phyloP scores from a whole-genome alignment of 2,797 vertebrate species.

The Sebastolobus altivelis region DNA sequence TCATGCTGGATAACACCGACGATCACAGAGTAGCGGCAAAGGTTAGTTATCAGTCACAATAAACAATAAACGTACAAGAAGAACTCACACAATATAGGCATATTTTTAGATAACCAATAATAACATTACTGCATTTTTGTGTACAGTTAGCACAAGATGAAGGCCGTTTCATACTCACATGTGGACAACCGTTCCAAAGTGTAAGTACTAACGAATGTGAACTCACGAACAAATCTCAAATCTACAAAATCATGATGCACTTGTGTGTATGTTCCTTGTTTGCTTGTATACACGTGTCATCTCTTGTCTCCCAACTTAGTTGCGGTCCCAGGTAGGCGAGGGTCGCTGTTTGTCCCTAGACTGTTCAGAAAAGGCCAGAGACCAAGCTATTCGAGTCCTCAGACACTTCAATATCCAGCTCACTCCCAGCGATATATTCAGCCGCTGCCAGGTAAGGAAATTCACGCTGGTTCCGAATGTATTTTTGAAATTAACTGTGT shows the following conservation, averaged over 20 bases:
- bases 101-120: neutral
- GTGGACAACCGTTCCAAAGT: slow-evolving; percentile 89
- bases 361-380: slow-evolving; percentile 88
- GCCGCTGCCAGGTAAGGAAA: slow-evolving; percentile 90
- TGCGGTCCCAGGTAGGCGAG: slow-evolving; percentile 90
- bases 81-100: neutral
- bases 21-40: slow-evolving; percentile 89
- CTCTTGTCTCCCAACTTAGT: slow-evolving; percentile 70
- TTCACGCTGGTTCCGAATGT: neutral
- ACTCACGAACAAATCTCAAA: slow-evolving; percentile 3
- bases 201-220: slow-evolving; percentile 77
- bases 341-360: slow-evolving; percentile 88
- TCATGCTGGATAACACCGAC: slow-evolving; percentile 85
- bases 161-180: slow-evolving; percentile 90
- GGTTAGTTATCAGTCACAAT: slow-evolving; percentile 73
- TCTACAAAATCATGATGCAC: neutral
- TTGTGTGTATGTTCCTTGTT: neutral
- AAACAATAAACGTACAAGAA: neutral
- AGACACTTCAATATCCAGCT: slow-evolving; percentile 88
- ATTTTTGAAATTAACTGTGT: neutral
- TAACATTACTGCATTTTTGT: slow-evolving; percentile 8
- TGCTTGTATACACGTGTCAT: neutral
- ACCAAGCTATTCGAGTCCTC: slow-evolving; percentile 88
- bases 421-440: slow-evolving; percentile 87
- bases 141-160: slow-evolving; percentile 88